Base-by-base conservation (phyloP, 2,888 invertebrate genomes). In the Aphidoletes aphidimyza region DNA sequence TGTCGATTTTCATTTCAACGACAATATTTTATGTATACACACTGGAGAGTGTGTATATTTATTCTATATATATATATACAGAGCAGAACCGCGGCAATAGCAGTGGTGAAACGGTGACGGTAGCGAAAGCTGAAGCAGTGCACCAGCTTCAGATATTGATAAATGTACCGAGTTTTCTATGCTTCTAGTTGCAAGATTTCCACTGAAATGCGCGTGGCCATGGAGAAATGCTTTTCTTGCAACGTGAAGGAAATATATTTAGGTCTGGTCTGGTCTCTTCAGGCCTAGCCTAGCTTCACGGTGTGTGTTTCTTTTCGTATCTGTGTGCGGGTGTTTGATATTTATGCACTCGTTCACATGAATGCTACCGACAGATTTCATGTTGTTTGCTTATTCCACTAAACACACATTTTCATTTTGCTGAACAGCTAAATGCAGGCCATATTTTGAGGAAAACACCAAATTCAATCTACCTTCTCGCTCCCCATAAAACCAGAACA, bases 1-100 rank as follows among this genome's bases (percentile, higher is more conserved):
- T 81, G 81, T 37, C 36, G 81, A 81, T 81, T 81, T 81, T 81
- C 81, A 81, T 81, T 69, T 81, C 37, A 81, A 36, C 37, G 81
- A 69, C 69, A 69, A 69, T 30, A 69, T 69, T 69, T 69, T 69
- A 69, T 69, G 69, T 69, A 69, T 69, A 30, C 69, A 69, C 17
- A 30, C 69, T 54, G 54, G 22, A 54, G 54, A 54, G 54, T 54
- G 22, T 9, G 22, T 54, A 54, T 22, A 54, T n/a, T n/a, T n/a
- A n/a, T n/a, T n/a, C n/a, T n/a, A n/a, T n/a, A n/a, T n/a, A n/a
- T n/a, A n/a, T n/a, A n/a, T n/a, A n/a, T n/a, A n/a, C n/a, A n/a
- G n/a, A 14, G 14, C 42, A 14, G 17, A 30, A 14, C 69, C 69
- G 30, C 30, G 69, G 54, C 22, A 69, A 54, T 22, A 22, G 54